Conservation (phyloP, 2,888 invertebrate genomes). For the Terebella lapidaria region DNA sequence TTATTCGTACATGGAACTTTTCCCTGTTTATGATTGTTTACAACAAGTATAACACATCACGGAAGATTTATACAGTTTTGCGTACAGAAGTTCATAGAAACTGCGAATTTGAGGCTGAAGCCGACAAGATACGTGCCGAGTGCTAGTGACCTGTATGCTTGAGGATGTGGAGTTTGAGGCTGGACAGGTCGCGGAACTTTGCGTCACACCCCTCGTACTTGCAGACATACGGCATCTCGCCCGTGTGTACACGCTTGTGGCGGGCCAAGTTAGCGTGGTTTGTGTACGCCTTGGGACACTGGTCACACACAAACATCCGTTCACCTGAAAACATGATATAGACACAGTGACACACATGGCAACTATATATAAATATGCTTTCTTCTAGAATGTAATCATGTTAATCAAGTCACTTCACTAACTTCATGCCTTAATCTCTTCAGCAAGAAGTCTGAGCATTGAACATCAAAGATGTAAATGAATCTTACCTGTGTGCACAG, state of each 20-base stretch:
- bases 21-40: too few species aligned
- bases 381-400: too few species aligned
- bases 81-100: not conserved
- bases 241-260: constrained; percentile 22
- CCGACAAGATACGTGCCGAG: too few species aligned
- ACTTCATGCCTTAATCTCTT: too few species aligned
- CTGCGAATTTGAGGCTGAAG: too few species aligned
- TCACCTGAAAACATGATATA: constrained; percentile 14
- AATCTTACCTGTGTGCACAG: constrained; percentile 20
- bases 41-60: too few species aligned
- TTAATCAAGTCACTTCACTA: too few species aligned
- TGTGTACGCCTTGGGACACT: constrained; percentile 18
- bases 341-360: not conserved
- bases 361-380: not conserved
- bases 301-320: constrained; percentile 13
- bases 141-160: constrained; percentile 25
- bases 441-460: too few species aligned
- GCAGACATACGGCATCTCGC: constrained; percentile 22
- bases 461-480: not conserved
- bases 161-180: constrained; percentile 22
- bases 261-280: constrained; percentile 19
- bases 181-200: constrained; percentile 16
- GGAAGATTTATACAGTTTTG: too few species aligned
- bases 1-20: too few species aligned
- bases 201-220: constrained; percentile 11